These are phyloP conservation scores for Hippocampus guttulatus DNA, from an alignment of 2,113 vertebrate genomes.

Conservation along the genomic window DNA sequence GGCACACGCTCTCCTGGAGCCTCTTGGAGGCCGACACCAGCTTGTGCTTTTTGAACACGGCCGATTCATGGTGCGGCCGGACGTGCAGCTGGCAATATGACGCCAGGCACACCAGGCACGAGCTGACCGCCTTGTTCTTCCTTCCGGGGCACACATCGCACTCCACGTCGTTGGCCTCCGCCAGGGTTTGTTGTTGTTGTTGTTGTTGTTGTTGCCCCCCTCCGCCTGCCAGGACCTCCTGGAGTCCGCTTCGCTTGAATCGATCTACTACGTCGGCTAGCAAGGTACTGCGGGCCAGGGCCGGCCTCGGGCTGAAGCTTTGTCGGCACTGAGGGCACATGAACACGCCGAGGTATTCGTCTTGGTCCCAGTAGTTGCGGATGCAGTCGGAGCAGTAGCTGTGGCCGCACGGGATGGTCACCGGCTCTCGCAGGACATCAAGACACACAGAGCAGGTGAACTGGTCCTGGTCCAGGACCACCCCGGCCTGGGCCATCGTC, in stretches of 20 bases:
- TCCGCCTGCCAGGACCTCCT: not conserved
- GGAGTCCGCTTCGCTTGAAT: constrained; percentile 54
- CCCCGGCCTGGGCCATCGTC: constrained; percentile 68
- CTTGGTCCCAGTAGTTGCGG: constrained; percentile 73
- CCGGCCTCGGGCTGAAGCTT: constrained; percentile 69
- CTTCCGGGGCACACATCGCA: constrained; percentile 89
- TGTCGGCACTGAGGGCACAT: constrained; percentile 72
- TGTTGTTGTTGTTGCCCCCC: not conserved
- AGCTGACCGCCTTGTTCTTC: constrained; percentile 85
- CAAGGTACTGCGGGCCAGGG: constrained; percentile 71
- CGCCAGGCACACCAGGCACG: constrained; percentile 90
- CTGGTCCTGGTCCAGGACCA: constrained; percentile 71
- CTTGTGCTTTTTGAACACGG: constrained; percentile 88
- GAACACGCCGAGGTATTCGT: constrained; percentile 63
- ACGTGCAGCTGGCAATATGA: constrained; percentile 92
- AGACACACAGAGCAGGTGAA: constrained; percentile 75
- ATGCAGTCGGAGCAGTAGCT: constrained; percentile 73
- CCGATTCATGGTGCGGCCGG: constrained; percentile 88
- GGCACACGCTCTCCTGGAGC: constrained; percentile 68
- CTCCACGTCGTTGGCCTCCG: constrained; percentile 60
- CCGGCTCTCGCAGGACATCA: constrained; percentile 66
- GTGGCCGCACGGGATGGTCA: constrained; percentile 75
- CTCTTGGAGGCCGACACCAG: constrained; percentile 72
- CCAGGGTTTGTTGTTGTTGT: constrained; percentile 13
- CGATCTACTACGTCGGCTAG: constrained; percentile 73